Evolutionary conservation across 92 coral and sea anemone species (phyloP).

Genomic region (Epizoanthus stellaris): DNA sequence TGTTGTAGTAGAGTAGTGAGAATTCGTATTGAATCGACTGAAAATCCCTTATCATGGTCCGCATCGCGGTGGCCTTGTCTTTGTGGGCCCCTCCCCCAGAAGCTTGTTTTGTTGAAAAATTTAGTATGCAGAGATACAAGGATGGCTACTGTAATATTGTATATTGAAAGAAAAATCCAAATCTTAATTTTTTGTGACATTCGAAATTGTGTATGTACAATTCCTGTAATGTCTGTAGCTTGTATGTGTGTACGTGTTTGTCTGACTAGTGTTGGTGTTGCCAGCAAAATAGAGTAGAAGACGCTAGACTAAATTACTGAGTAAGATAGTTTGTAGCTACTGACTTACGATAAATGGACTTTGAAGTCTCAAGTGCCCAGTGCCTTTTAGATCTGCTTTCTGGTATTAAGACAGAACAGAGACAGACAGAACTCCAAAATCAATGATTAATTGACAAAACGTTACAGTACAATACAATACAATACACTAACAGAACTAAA

Average conservation of each 20-base stretch:
- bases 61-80: constrained; percentile 7
- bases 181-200: constrained; percentile 77
- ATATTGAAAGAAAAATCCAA: constrained; percentile 68
- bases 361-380: constrained; percentile 51
- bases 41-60: constrained; percentile 36
- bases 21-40: constrained; percentile 23
- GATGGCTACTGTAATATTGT: constrained; percentile 68
- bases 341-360: constrained; percentile 38
- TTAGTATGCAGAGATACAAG: constrained; percentile 52
- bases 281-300: constrained; percentile 51
- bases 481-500: constrained; percentile 26
- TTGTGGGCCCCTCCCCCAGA: constrained; percentile 27
- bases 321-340: constrained; percentile 32
- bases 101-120: constrained; percentile 67
- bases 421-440: constrained; percentile 60
- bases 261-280: constrained; percentile 53
- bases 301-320: constrained; percentile 12
- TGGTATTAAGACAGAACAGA: constrained; percentile 36
- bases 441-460: constrained; percentile 70
- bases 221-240: constrained; percentile 37
- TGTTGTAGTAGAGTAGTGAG: constrained; percentile 53
- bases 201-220: constrained; percentile 47
- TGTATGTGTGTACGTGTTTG: constrained; percentile 34
- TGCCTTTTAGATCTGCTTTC: constrained; percentile 56
- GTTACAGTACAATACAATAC: constrained; percentile 35